Conservation (phyloP, 1,140 invertebrate genomes). For the Rhizoglyphus robini region DNA sequence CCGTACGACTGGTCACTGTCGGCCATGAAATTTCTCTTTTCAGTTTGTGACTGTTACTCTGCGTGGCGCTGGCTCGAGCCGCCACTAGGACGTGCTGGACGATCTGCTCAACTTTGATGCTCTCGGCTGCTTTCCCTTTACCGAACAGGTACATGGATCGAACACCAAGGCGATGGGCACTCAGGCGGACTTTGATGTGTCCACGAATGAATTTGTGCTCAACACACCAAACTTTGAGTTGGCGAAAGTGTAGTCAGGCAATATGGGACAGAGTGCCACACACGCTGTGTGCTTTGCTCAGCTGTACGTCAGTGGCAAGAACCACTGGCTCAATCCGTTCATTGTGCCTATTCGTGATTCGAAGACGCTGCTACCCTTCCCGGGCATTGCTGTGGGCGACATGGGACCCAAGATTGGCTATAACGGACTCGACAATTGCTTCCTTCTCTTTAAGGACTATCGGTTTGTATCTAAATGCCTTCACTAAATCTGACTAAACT, state of each 20-base stretch:
- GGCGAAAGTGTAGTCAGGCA: conserved; percentile 87
- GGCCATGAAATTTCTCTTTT: conserved; percentile 45
- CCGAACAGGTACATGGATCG: conserved; percentile 83
- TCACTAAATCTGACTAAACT: background rate
- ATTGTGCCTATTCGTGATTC: conserved; percentile 64
- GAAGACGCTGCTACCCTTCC: conserved; percentile 52
- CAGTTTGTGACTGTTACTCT: conserved; percentile 33
- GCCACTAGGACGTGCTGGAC: conserved; percentile 44
- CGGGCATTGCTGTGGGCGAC: conserved; percentile 63
- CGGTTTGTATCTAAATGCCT: conserved; percentile 19
- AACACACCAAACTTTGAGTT: conserved; percentile 85
- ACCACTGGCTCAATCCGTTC: conserved; percentile 74
- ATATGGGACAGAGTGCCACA: conserved; percentile 70
- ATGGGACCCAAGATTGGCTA: conserved; percentile 76
- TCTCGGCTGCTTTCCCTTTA: conserved; percentile 69
- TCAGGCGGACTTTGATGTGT: conserved; percentile 67
- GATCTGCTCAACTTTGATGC: conserved; percentile 31
- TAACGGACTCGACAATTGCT: conserved; percentile 81
- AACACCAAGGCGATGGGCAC: conserved; percentile 82
- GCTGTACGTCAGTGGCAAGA: conserved; percentile 58
- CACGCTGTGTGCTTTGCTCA: conserved; percentile 66
- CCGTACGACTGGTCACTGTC: conserved; percentile 52
- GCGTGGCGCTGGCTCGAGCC: conserved; percentile 55
- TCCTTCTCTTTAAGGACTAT: conserved; percentile 72
- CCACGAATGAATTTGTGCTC: conserved; percentile 59